phyloP scores from a whole-genome alignment of 2,888 invertebrate species.

The Lochmaea capreae region DNA sequence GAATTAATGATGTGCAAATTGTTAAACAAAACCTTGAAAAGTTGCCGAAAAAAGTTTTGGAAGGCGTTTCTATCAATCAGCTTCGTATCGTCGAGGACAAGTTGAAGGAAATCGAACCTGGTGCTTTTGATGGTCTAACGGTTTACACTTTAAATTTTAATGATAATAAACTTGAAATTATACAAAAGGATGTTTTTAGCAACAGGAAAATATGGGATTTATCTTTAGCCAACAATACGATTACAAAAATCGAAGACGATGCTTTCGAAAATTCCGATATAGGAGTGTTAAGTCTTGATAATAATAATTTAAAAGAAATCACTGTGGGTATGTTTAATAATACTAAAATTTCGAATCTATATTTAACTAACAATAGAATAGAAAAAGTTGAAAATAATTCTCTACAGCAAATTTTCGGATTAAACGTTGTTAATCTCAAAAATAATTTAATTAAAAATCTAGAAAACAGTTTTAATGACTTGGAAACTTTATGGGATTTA shows the following conservation, averaged over 20 bases:
- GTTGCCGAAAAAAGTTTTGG: neutral
- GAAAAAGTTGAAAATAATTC: neutral
- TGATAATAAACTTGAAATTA: neutral
- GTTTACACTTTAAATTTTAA: neutral
- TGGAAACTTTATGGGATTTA: neutral
- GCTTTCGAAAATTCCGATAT: neutral
- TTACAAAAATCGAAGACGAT: neutral
- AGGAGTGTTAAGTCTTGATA: neutral
- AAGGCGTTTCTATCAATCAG: neutral
- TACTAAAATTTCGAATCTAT: neutral
- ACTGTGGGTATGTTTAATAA: neutral
- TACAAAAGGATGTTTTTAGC: neutral
- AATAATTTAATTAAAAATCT: conserved; percentile 2
- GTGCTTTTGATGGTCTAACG: neutral
- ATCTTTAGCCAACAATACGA: neutral
- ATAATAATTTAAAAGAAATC: neutral
- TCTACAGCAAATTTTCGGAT: neutral
- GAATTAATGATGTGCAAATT: neutral
- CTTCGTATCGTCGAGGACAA: neutral
- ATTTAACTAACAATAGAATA: neutral
- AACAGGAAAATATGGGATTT: neutral
- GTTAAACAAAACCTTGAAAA: neutral
- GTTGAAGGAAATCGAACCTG: neutral
- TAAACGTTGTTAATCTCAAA: neutral
- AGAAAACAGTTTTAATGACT: neutral